A percentile compares a stretch with the other conserved stretches of the same genome.
phyloP scores from a whole-genome alignment of 1,140 invertebrate genomes.

The Lepidurus arcticus region DNA sequence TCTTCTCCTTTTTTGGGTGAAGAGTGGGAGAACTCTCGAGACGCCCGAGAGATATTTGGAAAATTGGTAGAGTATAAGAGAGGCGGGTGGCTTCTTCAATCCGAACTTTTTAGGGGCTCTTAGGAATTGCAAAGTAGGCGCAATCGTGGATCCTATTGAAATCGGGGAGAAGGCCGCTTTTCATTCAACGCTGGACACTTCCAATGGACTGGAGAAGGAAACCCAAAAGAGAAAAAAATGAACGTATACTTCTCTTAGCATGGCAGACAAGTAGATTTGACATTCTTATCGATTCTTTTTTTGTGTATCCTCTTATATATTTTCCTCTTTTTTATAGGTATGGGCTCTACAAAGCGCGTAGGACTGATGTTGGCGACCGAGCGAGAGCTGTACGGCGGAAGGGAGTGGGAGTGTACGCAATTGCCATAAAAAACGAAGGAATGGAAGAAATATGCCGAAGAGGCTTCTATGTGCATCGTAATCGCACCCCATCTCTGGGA shows the following conservation, averaged over 20 bases:
- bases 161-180: constrained; percentile 11
- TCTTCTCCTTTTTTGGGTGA: neutral
- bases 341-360: neutral
- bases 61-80: neutral
- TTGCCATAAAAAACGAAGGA: neutral
- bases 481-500: neutral
- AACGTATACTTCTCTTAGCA: neutral
- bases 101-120: constrained; percentile 2
- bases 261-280: neutral
- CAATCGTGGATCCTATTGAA: constrained; percentile 19
- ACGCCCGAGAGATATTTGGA: neutral
- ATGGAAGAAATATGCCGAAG: neutral
- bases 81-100: neutral
- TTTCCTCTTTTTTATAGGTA: neutral
- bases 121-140: constrained; percentile 21
- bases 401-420: constrained; percentile 5
- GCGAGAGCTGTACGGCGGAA: neutral
- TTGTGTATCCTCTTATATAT: neutral
- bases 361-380: neutral
- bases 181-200: constrained; percentile 13
- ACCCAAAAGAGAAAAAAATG: neutral
- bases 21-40: neutral
- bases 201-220: neutral
- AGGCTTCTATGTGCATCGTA: neutral
- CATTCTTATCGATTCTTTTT: too few relatives aligned